A percentile compares a stretch with the other conserved stretches of the same genome.
Evolutionary conservation across 2,113 vertebrate species (phyloP).

Genomic region (Cyphomyrus discorhynchus): DNA sequence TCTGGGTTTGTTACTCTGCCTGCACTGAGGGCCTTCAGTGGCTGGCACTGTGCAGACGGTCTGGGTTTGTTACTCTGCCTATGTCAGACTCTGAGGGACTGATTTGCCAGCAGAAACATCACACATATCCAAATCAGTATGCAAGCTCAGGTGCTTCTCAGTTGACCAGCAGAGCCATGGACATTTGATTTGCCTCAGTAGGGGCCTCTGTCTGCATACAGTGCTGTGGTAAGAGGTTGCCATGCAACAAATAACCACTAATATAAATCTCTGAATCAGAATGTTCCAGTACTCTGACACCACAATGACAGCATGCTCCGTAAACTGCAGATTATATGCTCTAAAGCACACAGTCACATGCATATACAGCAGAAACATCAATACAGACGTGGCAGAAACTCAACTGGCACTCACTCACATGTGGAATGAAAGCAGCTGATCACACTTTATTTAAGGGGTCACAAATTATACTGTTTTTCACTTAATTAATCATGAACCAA

Average conservation of each 20-base stretch:
- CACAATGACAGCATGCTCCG: background rate
- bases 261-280: constrained; percentile 3
- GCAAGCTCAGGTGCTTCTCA: background rate
- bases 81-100: background rate
- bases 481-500: background rate
- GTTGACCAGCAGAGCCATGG: background rate
- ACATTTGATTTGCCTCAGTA: background rate
- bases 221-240: background rate
- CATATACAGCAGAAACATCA: background rate
- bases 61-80: background rate
- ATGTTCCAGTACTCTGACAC: constrained; percentile 8
- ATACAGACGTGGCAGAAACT: background rate
- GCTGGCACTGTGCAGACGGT: too few species aligned
- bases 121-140: background rate
- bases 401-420: background rate
- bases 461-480: background rate
- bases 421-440: background rate
- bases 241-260: background rate
- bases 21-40: too few species aligned
- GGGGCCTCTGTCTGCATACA: background rate
- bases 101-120: background rate
- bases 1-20: background rate
- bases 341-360: background rate
- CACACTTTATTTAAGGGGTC: background rate
- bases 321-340: background rate